Evolutionary conservation across 2,797 vertebrate species (phyloP).

Genomic region (Pelochelys cantorii): DNA sequence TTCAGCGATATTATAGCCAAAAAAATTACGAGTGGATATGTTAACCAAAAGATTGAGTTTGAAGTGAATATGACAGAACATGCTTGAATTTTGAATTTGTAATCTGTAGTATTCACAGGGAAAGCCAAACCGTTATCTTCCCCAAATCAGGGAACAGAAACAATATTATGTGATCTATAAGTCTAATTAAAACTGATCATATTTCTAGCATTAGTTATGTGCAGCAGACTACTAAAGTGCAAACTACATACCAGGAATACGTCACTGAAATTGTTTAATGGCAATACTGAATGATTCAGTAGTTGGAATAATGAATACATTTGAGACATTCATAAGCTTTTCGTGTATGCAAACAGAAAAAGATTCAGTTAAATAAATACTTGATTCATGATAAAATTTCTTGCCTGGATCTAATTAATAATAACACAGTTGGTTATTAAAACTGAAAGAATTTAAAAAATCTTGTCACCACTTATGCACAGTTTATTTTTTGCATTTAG

Average conservation of each 20-base stretch:
- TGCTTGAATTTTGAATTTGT: background rate
- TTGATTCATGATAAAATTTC: background rate
- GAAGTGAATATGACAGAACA: background rate
- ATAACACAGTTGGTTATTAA: background rate
- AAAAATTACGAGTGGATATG: conserved; percentile 10
- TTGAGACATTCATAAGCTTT: background rate
- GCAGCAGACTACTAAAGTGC: background rate
- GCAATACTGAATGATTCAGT: conserved; percentile 1
- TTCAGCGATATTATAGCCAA: conserved; percentile 14
- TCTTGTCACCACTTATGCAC: background rate
- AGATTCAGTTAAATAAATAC: background rate
- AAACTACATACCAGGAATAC: background rate
- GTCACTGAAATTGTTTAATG: background rate
- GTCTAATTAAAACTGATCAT: background rate
- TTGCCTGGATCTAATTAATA: background rate
- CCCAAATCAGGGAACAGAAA: background rate
- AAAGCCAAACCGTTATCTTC: background rate
- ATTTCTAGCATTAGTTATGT: conserved; percentile 1
- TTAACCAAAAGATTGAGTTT: conserved; percentile 1
- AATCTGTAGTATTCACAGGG: background rate
- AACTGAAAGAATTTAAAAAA: background rate
- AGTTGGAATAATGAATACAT: conserved; percentile 6
- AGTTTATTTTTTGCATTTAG: background rate
- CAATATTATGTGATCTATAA: background rate
- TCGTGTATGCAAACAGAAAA: background rate